phyloP scores from a whole-genome alignment of 2,888 invertebrate genomes.

The Leistus spinibarbis region DNA sequence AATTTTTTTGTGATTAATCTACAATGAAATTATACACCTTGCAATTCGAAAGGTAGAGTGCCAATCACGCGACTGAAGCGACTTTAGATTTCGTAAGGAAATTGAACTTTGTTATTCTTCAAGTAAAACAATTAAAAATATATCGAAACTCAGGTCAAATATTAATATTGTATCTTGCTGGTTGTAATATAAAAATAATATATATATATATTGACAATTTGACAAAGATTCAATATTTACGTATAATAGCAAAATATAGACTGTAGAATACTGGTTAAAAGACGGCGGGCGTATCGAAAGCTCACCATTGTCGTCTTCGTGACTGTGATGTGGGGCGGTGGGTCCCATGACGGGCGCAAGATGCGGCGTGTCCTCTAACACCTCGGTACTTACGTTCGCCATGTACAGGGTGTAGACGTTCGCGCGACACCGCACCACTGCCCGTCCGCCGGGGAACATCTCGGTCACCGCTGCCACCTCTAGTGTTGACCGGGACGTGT shows the following conservation, averaged over 20 bases:
- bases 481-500: slow-evolving; percentile 50
- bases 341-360: slow-evolving; percentile 54
- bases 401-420: slow-evolving; percentile 51
- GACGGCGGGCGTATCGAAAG: neutral
- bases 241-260: no score
- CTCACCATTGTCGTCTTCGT: slow-evolving; percentile 4
- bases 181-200: no score
- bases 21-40: neutral
- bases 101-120: no score
- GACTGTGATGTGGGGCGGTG: slow-evolving; percentile 52
- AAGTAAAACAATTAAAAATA: no score
- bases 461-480: slow-evolving; percentile 50
- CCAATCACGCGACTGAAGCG: no score
- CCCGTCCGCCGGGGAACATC: slow-evolving; percentile 51
- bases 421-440: slow-evolving; percentile 50
- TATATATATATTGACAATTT: neutral
- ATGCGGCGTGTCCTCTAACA: slow-evolving; percentile 52
- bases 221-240: no score
- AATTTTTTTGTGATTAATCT: neutral
- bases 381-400: slow-evolving; percentile 47
- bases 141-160: no score
- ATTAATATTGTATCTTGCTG: no score
- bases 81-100: no score
- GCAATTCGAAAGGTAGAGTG: no score
- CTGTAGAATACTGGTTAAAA: no score